Evolutionary conservation across 2,797 vertebrate species (phyloP).

Genomic region (Myotis findleyi): DNA sequence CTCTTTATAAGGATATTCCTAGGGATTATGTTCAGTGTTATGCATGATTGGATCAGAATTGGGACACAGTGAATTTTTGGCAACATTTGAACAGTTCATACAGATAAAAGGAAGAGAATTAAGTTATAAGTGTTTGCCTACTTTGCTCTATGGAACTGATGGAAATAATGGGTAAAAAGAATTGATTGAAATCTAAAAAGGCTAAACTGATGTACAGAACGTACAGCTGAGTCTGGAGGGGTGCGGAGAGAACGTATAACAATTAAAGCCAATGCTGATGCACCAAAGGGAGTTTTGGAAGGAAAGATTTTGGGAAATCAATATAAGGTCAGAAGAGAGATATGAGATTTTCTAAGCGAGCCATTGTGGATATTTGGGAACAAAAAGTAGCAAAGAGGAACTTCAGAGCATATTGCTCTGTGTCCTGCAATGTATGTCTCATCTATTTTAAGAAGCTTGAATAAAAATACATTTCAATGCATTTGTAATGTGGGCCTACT

Average conservation of each 20-base stretch:
- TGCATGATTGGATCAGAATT: constrained; percentile 43
- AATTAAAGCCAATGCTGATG: not conserved
- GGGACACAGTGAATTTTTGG: constrained; percentile 12
- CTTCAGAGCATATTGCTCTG: not conserved
- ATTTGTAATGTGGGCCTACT: not conserved
- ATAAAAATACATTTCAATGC: not conserved
- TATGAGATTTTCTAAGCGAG: constrained; percentile 13
- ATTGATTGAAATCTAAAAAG: constrained; percentile 35
- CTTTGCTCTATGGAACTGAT: constrained; percentile 33
- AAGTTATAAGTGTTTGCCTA: constrained; percentile 48
- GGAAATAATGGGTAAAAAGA: constrained; percentile 36
- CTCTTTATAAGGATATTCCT: constrained; percentile 51
- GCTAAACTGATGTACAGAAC: not conserved
- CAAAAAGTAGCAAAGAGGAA: constrained; percentile 8
- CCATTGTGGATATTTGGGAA: not conserved
- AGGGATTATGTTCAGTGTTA: constrained; percentile 57
- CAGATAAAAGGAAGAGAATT: constrained; percentile 61
- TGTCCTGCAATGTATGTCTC: not conserved
- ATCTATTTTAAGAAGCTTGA: constrained; percentile 14
- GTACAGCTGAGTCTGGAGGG: not conserved
- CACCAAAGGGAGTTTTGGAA: not conserved
- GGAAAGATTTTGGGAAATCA: constrained; percentile 2
- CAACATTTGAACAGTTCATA: constrained; percentile 50
- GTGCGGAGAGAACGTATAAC: not conserved
- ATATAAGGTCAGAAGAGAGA: not conserved